Evolutionary conservation across 2,113 vertebrate genomes (phyloP).

Genomic region (Amazona vittata): DNA sequence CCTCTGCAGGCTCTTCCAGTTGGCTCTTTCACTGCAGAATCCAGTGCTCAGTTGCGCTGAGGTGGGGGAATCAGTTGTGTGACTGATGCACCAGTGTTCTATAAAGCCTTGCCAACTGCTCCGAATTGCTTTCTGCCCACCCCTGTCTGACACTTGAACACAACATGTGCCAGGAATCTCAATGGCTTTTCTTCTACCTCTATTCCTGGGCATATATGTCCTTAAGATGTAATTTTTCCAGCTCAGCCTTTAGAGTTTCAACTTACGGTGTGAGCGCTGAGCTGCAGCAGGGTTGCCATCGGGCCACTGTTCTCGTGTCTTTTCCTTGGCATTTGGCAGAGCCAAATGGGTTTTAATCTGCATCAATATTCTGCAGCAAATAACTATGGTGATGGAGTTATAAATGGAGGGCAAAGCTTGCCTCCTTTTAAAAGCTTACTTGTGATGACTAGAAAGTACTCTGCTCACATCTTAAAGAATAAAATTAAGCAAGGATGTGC

Average conservation of each 20-base stretch:
- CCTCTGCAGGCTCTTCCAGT: neutral
- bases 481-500: neutral
- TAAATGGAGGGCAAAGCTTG: neutral
- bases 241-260: neutral
- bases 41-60: neutral
- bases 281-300: neutral
- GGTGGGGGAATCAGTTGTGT: neutral
- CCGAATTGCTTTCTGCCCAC: neutral
- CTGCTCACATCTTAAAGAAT: neutral
- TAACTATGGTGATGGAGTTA: neutral
- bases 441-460: neutral
- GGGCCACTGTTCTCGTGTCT: neutral
- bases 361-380: neutral
- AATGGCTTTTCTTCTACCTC: neutral
- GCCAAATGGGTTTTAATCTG: neutral
- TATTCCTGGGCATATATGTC: neutral
- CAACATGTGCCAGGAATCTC: constrained; percentile 26
- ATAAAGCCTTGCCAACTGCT: neutral
- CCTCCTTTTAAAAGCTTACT: neutral
- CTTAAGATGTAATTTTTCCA: constrained; percentile 32
- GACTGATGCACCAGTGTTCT: neutral
- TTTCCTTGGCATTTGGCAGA: neutral
- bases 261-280: neutral
- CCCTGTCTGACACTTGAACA: neutral
- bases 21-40: neutral